Base-by-base conservation (phyloP, 2,113 vertebrate genomes). In the Campylomormyrus tamandua region DNA sequence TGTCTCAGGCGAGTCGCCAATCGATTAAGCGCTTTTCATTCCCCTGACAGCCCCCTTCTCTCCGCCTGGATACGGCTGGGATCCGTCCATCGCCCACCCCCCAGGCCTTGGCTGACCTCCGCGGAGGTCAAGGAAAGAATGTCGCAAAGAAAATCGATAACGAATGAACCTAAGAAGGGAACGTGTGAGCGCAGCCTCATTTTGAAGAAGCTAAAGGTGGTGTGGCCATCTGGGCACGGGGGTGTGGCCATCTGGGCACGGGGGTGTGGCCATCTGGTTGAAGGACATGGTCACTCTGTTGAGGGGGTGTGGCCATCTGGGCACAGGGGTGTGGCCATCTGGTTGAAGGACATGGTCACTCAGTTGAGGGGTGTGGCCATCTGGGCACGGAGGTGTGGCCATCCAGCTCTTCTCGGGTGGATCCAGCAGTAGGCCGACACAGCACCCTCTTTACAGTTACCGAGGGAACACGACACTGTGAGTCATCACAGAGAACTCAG, bases 401-500 rank as follows among this genome's bases (percentile, higher is more conserved):
- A 62, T n/a, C 74, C 11, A 83, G 35, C 45, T 84, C 8, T 19
- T 19, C 80, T 45, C 8, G 3, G 19, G 21, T 48, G 21, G 45
- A 48, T 5, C 45, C 83, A 83, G 42, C 24, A 15, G 15, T 6
- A 83, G 42, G 45, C 17, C 19, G 1, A 48, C 42, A 4, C 45
- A 10, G 17, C 31, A 13, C 17, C 88, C 83, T 89, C 85, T 88
- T 92, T 93, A 93, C 92, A 4, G 91, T 92, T 93, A 92, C 93
- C 92, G 92, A 91, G 91, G 94, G 91, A 93, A 92, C 93, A 92
- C 66, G 0, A 93, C 95, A 94, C 93, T 94, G 89, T 90, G 91
- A 92, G 95, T 96, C 96, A 94, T 95, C 94, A 96, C 95, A 94
- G 95, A 93, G 94, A 93, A 94, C 94, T 95, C 95, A 3, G 49